These are phyloP conservation scores for Danio choprae DNA, from an alignment of 2,797 vertebrate species.

Conservation along the genomic window DNA sequence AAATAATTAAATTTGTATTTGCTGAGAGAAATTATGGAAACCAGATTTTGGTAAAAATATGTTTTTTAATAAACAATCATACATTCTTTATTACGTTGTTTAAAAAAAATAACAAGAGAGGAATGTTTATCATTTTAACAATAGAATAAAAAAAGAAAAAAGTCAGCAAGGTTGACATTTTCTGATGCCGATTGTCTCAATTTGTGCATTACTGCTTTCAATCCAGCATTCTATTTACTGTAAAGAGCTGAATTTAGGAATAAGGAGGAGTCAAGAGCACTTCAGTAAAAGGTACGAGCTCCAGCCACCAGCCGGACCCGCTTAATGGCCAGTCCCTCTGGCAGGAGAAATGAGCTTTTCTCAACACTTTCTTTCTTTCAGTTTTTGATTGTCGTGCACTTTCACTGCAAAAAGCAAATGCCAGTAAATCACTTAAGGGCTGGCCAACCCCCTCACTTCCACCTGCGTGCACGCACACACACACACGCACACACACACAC, in stretches of 20 bases:
- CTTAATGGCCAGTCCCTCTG: conserved; percentile 70
- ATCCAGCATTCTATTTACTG: conserved; percentile 47
- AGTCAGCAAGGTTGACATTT: background rate
- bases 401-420: conserved; percentile 73
- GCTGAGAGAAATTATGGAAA: background rate
- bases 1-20: background rate
- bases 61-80: background rate
- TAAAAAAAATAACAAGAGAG: background rate
- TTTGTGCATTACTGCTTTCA: conserved; percentile 65
- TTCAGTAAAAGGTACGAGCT: conserved; percentile 58
- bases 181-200: conserved; percentile 31
- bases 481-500: too few relatives aligned
- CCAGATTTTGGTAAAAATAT: background rate
- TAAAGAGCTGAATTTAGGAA: conserved; percentile 12
- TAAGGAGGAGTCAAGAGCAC: conserved; percentile 20
- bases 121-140: background rate
- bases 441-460: conserved; percentile 61
- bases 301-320: conserved; percentile 65
- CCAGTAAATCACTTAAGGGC: conserved; percentile 74
- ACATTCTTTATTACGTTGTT: background rate
- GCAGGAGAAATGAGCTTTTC: conserved; percentile 73
- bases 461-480: background rate
- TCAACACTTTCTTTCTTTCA: conserved; percentile 63
- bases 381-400: conserved; percentile 66
- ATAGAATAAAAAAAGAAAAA: background rate